Percentiles rank a stretch among this genome's conserved stretches.
Evolutionary conservation across 2,797 vertebrate species (phyloP).

Genomic region (Ibycter americanus): DNA sequence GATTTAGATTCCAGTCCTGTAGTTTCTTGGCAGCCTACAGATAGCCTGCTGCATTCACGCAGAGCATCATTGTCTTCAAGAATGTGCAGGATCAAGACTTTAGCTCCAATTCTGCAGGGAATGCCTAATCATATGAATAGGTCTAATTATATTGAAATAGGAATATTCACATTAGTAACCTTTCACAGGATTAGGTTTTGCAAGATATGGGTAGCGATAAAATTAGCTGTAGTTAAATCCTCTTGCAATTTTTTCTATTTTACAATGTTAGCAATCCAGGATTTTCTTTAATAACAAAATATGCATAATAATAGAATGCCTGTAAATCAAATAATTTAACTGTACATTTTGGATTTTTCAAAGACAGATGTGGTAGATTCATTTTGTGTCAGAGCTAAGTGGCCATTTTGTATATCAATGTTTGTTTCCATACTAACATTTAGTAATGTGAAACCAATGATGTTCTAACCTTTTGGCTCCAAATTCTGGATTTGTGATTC

Average conservation of each 20-base stretch:
- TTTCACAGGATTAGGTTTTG: background rate
- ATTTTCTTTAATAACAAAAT: background rate
- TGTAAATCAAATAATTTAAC: background rate
- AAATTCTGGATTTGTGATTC: background rate
- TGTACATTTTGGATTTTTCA: background rate
- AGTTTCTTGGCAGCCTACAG: constrained; percentile 38
- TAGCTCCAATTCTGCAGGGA: background rate
- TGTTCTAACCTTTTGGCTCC: background rate
- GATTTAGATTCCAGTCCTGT: constrained; percentile 38
- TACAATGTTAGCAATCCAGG: background rate
- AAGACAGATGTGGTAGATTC: background rate
- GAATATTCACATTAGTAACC: background rate
- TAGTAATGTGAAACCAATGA: background rate
- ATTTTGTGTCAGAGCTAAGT: background rate
- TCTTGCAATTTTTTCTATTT: background rate
- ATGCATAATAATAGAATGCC: background rate
- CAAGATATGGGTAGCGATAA: background rate
- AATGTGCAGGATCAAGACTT: background rate
- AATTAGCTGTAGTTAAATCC: background rate
- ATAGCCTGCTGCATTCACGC: background rate
- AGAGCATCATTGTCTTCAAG: constrained; percentile 4
- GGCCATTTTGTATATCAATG: background rate
- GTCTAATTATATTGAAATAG: constrained; percentile 37
- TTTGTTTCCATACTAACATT: background rate
- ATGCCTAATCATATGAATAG: background rate